Percentiles rank a stretch among this genome's conserved stretches.
phyloP scores from a whole-genome alignment of 2,113 vertebrate species.

The Azemiops feae region DNA sequence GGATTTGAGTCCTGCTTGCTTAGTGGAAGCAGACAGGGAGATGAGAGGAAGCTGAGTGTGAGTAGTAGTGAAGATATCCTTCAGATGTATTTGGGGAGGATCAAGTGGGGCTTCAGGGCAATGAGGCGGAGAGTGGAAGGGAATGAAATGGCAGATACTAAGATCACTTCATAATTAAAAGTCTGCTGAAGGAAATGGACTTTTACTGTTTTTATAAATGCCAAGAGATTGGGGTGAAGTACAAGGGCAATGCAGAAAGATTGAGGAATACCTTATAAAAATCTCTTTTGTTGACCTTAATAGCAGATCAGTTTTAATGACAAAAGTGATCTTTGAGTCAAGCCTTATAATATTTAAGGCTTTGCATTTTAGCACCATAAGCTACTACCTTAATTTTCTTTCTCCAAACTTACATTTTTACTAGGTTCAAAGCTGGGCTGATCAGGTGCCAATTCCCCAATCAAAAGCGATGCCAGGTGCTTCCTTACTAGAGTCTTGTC shows the following conservation, averaged over 20 bases:
- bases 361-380: neutral
- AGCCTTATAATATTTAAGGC: neutral
- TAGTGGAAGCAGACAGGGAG: no score
- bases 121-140: neutral
- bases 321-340: neutral
- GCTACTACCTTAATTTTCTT: no score
- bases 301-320: neutral
- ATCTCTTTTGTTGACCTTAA: neutral
- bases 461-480: conserved; percentile 31
- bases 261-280: neutral
- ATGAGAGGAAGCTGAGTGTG: no score
- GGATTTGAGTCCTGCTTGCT: no score
- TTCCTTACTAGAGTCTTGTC: conserved; percentile 32
- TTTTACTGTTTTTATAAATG: neutral
- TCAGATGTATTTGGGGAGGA: neutral
- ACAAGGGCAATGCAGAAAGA: neutral
- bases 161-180: neutral
- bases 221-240: neutral
- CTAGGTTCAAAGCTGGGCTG: conserved; percentile 40
- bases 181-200: neutral
- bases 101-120: neutral
- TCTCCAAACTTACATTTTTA: conserved; percentile 40
- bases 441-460: conserved; percentile 42
- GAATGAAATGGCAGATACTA: neutral
- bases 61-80: no score